Conservation (phyloP, 2,113 vertebrate species). For the Indicator indicator region DNA sequence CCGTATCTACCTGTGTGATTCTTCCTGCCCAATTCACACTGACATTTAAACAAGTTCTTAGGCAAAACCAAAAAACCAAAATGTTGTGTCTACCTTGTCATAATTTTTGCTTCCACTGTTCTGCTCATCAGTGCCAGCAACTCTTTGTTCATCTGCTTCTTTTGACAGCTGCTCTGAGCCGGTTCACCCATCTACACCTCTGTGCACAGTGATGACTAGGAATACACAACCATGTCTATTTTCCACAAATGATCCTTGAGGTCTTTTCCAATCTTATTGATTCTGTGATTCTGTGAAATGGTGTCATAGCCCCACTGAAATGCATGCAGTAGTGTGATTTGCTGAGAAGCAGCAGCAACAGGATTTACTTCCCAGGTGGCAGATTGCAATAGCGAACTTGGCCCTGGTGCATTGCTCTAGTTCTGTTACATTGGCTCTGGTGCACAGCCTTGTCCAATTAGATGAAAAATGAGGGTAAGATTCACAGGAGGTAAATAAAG, state of each 20-base stretch:
- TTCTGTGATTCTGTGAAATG: no score
- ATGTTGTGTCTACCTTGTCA: neutral
- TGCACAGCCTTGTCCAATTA: neutral
- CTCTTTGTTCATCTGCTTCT: neutral
- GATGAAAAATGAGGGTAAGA: neutral
- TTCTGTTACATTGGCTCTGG: neutral
- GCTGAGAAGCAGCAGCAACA: neutral
- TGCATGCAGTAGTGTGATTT: neutral
- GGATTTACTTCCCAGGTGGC: neutral
- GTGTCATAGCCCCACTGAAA: neutral
- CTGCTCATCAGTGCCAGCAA: neutral
- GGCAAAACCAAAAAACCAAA: neutral
- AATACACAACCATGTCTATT: neutral
- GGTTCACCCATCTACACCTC: neutral
- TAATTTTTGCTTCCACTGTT: neutral
- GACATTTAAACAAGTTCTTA: neutral
- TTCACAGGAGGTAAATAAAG: neutral
- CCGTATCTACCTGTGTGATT: rapidly evolving
- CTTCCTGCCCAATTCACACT: neutral
- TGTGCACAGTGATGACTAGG: no score
- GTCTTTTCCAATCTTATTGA: no score
- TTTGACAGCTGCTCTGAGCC: neutral
- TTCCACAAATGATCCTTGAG: neutral
- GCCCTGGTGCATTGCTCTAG: neutral
- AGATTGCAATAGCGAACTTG: neutral